Percentiles rank a stretch among this genome's conserved stretches.
These are phyloP conservation scores for Oceanodroma leucorhoa DNA, from an alignment of 2,797 vertebrate genomes.

Conservation along the genomic window DNA sequence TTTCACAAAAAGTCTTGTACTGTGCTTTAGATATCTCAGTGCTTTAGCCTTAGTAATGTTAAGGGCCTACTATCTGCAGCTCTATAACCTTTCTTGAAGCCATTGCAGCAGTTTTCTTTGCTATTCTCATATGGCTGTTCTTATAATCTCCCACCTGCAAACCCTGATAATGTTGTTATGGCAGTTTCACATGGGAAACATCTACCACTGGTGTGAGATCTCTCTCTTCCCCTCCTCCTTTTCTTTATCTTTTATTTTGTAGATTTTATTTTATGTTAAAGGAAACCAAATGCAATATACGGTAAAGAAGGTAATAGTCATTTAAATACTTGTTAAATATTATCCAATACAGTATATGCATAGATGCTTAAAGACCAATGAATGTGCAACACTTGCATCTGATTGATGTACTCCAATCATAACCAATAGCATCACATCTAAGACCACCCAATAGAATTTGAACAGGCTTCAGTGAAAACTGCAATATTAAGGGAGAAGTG, in stretches of 20 bases:
- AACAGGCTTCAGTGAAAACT: not conserved
- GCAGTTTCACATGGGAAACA: not conserved
- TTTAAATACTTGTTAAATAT: not conserved
- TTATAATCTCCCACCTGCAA: not conserved
- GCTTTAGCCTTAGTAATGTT: not conserved
- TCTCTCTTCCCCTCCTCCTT: not conserved
- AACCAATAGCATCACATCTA: not conserved
- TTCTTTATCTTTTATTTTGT: not conserved
- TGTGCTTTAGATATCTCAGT: too few relatives aligned
- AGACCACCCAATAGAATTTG: not conserved
- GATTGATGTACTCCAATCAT: not conserved
- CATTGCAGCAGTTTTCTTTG: not conserved
- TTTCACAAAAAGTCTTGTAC: not conserved
- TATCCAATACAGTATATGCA: not conserved
- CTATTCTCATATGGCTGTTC: not conserved
- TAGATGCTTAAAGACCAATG: not conserved
- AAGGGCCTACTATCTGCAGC: not conserved
- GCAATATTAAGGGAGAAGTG: accelerated
- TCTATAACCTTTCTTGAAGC: not conserved
- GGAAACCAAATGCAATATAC: not conserved
- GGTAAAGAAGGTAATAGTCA: not conserved
- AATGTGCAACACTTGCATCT: not conserved
- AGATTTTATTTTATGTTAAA: not conserved
- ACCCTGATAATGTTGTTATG: not conserved
- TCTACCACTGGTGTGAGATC: not conserved